Base-by-base conservation (phyloP, 2,113 vertebrate species). In the Aptenodytes patagonicus region DNA sequence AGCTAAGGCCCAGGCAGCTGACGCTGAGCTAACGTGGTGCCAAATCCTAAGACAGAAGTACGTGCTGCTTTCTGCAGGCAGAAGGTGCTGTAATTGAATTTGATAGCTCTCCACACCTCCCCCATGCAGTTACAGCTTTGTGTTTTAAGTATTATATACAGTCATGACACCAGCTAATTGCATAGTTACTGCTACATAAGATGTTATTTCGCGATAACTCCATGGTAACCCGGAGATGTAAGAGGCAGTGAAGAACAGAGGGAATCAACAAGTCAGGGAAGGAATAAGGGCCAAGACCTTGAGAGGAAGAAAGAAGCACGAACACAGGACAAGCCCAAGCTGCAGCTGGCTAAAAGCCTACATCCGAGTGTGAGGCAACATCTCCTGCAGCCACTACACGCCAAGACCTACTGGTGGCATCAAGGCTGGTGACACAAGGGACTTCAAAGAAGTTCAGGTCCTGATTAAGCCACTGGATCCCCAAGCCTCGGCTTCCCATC, bases 121-220 rank as follows among this genome's bases (percentile, higher is more conserved):
- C 97, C 96, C 96, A 97, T 94, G 96, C 93, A 94, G 96, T 73
- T 96, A 95, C 97, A 95, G 96, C 95, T 96, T 97, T 95, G 95
- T 97, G 93, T 97, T 93, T 96, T 96, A 98, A 97, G 96, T 95
- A 97, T 97, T 97, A 97, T 96, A 96, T 97, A 78, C 96, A 97
- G 97, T 96, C 92, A 95, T 92, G 89, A 95, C 96, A 96, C 95
- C 83, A 77, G 55, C 95, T 90, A 97, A 96, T 95, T 94, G 94
- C 85, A 93, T 91, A 88, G 96, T 94, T 93, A 97, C 91, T 85
- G 81, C 93, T 97, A 92, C 92, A 94, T 92, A 97, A 97, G 96
- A 83, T 96, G 96, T 96, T 97, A 97, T 97, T 97, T 97, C 79
- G 69, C 77, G 71, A 96, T 94, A 97, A 97, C 95, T 97, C 94